phyloP scores from a whole-genome alignment of 2,113 vertebrate species.

The Eolophus roseicapilla region DNA sequence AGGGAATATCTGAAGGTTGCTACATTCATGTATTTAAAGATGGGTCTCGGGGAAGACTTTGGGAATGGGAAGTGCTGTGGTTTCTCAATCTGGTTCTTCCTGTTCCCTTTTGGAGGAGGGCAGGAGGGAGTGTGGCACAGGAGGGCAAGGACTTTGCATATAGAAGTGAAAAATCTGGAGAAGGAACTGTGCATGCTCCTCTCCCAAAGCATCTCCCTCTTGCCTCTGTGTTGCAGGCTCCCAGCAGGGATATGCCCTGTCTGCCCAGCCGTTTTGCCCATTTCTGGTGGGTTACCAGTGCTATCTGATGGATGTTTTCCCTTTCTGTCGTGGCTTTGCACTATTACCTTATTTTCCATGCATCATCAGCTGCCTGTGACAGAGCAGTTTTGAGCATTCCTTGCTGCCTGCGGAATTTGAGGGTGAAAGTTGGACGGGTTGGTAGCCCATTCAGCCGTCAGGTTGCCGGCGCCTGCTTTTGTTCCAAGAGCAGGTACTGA shows the following conservation, averaged over 20 bases:
- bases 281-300: background rate
- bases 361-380: slow-evolving; percentile 51
- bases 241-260: background rate
- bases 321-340: slow-evolving; percentile 32
- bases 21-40: background rate
- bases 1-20: background rate
- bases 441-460: background rate
- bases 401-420: slow-evolving; percentile 24
- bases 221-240: accelerated
- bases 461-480: background rate
- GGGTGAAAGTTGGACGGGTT: background rate
- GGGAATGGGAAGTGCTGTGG: background rate
- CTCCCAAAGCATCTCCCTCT: background rate
- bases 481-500: background rate
- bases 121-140: background rate
- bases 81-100: background rate
- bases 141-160: background rate
- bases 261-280: background rate
- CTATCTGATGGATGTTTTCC: slow-evolving; percentile 21
- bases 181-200: background rate
- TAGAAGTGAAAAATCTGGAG: background rate
- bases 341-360: slow-evolving; percentile 40
- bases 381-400: slow-evolving; percentile 48
- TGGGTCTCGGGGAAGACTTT: background rate
- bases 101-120: background rate